A percentile compares a stretch with the other conserved stretches of the same genome.
These are phyloP conservation scores for Microctonus brassicae DNA, from an alignment of 2,888 invertebrate genomes.

Conservation along the genomic window DNA sequence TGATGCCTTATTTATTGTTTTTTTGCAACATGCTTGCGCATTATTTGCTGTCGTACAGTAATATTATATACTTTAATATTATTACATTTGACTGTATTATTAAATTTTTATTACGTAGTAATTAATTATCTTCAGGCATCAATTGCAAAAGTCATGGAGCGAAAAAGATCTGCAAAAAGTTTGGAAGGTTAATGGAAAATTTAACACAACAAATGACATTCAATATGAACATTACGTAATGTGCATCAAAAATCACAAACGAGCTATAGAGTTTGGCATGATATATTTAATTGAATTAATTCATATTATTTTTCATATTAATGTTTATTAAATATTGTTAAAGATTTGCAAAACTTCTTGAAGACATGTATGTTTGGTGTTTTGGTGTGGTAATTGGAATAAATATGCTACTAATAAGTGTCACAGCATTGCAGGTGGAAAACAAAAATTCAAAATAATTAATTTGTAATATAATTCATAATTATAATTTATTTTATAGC, in stretches of 20 bases:
- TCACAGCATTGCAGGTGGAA: conserved; percentile 36
- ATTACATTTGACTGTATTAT: no score
- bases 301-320: neutral
- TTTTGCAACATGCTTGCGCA: conserved; percentile 26
- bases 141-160: neutral
- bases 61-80: neutral
- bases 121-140: neutral
- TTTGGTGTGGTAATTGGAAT: neutral
- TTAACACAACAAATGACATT: no score
- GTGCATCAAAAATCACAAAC: neutral
- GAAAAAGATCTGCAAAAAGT: neutral
- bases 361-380: neutral
- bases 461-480: no score
- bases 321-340: neutral
- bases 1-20: conserved; percentile 21
- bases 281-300: neutral
- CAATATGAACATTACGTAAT: neutral
- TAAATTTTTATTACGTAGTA: no score
- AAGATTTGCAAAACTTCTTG: neutral
- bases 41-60: conserved; percentile 32
- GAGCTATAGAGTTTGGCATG: neutral
- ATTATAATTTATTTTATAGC: neutral
- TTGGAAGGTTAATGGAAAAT: neutral
- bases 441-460: no score
- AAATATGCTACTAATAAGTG: conserved; percentile 31